Base-by-base conservation (phyloP, 2,888 invertebrate genomes). In the Theretra japonica region DNA sequence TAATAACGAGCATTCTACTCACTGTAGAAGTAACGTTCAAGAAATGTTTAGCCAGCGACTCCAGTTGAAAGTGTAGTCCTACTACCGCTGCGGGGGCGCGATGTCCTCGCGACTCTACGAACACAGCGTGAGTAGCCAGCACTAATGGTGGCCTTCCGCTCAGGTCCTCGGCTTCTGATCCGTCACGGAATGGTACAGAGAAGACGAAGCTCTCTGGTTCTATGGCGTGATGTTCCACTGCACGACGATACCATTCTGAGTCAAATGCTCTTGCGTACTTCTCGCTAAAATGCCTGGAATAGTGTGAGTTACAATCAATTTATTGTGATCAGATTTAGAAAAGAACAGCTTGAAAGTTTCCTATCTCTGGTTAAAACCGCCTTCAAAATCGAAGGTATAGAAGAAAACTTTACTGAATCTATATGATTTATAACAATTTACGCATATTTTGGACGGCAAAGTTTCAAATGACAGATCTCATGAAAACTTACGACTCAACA, bases 151-250 rank as follows among this genome's bases (percentile, higher is more conserved):
- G 87, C 23, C 89, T 83, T 0, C 89, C 90, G 68, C 85, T 82
- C 92, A 96, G 93, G 71, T 96, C 96, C 81, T 97, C 96, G 0
- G 86, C 87, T 73, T 92, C 94, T 0, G 90, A 84, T 0, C 89
- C 91, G 69, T 96, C 96, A 81, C 97, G 96, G 88, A 97, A 97
- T 0, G 97, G 97, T 48, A 98, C 97, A 68, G 98, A 98, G 90
- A 97, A 98, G 1, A 98, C 98, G 87, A 98, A 98, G 87, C 98
- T 98, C 82, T 98, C 97, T 0, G 97, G 97, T 81, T 98, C 98
- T 70, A 97, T 96, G 0, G 96, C 93, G 85, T 98, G 97, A 82
- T 98, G 98, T 86, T 98, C 98, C 1, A 98, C 97, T 0, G 98
- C 98, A 70, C 98, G 95, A 79, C 97, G 97, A 86, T 98, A 98